A percentile compares a stretch with the other conserved stretches of the same genome.
Conservation (phyloP, 2,113 vertebrate genomes). For the Thamnaconus septentrionalis region DNA sequence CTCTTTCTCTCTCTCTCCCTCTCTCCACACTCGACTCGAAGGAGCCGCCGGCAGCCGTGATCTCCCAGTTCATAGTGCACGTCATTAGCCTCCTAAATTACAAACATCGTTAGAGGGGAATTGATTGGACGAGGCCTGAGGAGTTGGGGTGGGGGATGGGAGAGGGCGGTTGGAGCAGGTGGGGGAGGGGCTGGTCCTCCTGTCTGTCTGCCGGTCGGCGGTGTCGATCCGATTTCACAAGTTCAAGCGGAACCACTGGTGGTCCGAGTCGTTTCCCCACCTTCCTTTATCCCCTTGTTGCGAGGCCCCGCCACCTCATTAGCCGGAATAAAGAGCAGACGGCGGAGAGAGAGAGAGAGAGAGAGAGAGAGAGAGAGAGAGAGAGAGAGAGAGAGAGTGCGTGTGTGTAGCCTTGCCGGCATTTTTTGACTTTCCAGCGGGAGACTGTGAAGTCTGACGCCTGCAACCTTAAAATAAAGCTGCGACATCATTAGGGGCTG, state of each 20-base stretch:
- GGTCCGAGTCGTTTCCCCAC: slow-evolving; percentile 36
- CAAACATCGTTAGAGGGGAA: slow-evolving; percentile 75
- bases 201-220: slow-evolving; percentile 50
- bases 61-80: slow-evolving; percentile 71
- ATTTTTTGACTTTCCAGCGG: slow-evolving; percentile 8
- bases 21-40: slow-evolving; percentile 6
- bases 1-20: too few relatives aligned
- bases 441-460: slow-evolving; percentile 35
- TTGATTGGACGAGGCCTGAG: slow-evolving; percentile 70
- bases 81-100: slow-evolving; percentile 77
- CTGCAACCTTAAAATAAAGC: slow-evolving; percentile 27
- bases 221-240: slow-evolving; percentile 67
- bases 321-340: slow-evolving; percentile 12
- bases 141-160: slow-evolving; percentile 36
- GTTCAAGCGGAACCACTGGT: slow-evolving; percentile 57
- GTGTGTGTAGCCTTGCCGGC: background rate
- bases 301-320: slow-evolving; percentile 50
- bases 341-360: background rate
- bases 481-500: background rate
- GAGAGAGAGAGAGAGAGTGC: slow-evolving; percentile 7
- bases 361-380: slow-evolving; percentile 9
- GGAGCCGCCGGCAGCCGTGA: slow-evolving; percentile 55
- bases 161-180: slow-evolving; percentile 36
- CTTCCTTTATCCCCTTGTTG: slow-evolving; percentile 34
- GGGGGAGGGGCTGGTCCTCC: slow-evolving; percentile 30